phyloP scores from a whole-genome alignment of 30 jellyfish, hydroid and myxozoan species.

The Mastigias papua region DNA sequence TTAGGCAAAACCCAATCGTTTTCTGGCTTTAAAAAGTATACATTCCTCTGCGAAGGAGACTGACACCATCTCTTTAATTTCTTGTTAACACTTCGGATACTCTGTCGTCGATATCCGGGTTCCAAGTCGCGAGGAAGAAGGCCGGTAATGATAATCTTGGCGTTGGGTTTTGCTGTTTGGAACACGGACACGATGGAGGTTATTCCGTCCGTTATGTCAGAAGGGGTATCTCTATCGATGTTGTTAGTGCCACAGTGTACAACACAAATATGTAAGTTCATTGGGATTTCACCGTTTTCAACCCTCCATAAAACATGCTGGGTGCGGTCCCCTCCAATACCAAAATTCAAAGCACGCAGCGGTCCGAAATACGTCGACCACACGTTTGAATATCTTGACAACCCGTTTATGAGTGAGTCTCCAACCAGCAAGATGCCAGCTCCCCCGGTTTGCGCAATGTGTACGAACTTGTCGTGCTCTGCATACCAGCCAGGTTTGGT shows the following conservation, averaged over 20 bases:
- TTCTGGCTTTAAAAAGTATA: slow-evolving; percentile 92
- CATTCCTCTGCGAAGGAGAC: slow-evolving; percentile 87
- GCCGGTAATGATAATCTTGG: slow-evolving; percentile 89
- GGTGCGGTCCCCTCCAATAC: slow-evolving; percentile 98
- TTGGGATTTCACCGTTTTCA: slow-evolving; percentile 86
- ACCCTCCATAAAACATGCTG: slow-evolving; percentile 98
- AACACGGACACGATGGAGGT: slow-evolving; percentile 85
- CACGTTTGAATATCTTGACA: slow-evolving; percentile 84
- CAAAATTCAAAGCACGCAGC: slow-evolving; percentile 83
- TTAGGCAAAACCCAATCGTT: slow-evolving; percentile 90
- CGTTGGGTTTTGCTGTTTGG: slow-evolving; percentile 97
- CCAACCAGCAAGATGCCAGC: slow-evolving; percentile 86
- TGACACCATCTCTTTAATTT: slow-evolving; percentile 78
- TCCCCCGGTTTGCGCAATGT: slow-evolving; percentile 86
- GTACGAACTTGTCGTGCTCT: slow-evolving; percentile 92
- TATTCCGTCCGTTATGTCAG: slow-evolving; percentile 92
- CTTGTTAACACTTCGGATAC: slow-evolving; percentile 83
- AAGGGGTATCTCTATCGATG: slow-evolving; percentile 86
- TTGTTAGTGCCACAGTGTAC: slow-evolving; percentile 96
- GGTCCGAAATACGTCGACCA: slow-evolving; percentile 92
- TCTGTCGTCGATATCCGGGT: slow-evolving; percentile 80
- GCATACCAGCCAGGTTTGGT: slow-evolving; percentile 96
- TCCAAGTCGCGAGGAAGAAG: slow-evolving; percentile 90
- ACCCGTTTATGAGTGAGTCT: slow-evolving; percentile 93
- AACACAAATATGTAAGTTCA: slow-evolving; percentile 82